Conservation (phyloP, 2,888 invertebrate species). For the Sphecodes monilicornis region DNA sequence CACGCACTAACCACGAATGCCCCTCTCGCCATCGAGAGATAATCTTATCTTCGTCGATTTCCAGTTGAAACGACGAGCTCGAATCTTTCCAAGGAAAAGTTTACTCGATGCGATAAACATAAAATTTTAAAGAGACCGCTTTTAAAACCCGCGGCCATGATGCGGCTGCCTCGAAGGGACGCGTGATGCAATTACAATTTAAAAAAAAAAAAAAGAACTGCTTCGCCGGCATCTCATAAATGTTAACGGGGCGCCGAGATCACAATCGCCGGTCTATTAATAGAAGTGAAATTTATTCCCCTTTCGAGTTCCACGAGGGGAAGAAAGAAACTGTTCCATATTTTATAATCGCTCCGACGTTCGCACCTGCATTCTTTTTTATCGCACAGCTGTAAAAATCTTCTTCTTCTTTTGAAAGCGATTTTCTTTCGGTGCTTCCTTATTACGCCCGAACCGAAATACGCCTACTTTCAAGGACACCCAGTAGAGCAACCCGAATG, state of each 20-base stretch:
- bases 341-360: not conserved
- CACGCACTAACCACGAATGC: slow-evolving; percentile 1
- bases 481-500: not conserved
- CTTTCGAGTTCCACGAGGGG: not conserved
- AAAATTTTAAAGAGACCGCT: not conserved
- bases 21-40: not conserved
- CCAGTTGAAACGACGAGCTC: not conserved
- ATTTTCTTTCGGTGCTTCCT: not conserved
- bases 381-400: not conserved
- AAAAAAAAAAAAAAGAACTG: no score
- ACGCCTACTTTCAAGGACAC: not conserved
- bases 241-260: not conserved
- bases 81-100: not conserved
- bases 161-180: not conserved
- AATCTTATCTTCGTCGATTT: not conserved
- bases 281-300: not conserved
- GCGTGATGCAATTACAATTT: not conserved
- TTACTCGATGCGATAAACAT: not conserved
- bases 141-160: not conserved
- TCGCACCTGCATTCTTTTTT: not conserved
- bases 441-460: not conserved
- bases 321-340: not conserved
- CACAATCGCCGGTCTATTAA: not conserved
- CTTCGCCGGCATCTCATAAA: not conserved
- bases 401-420: not conserved